Base-by-base conservation (phyloP, 2,888 invertebrate genomes). In the Terebella lapidaria region DNA sequence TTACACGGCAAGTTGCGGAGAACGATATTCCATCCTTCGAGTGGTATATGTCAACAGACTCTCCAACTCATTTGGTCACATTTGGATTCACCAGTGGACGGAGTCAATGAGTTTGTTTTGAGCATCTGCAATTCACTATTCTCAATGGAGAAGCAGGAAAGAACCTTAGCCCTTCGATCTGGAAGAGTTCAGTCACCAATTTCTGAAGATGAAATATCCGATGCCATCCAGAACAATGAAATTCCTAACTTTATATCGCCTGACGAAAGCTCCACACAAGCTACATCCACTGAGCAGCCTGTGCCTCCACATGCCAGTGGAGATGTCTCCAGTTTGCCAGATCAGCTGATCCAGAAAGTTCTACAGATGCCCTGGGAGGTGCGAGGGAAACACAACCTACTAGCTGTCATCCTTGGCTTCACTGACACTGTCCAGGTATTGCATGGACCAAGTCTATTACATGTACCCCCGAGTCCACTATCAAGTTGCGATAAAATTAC, bases 41-140 rank as follows among this genome's bases (percentile, higher is more conserved):
- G 22, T 22, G 46, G 10, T 10, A 26, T 62, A 22, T 54, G 56
- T 27, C 5, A 18, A 10, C 10, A 25, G 24, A 70, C 72, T 22
- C 53, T 74, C 30, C 59, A 69, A 4, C 58, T 73, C 5, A 65
- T 75, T 24, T 72, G 74, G 69, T 60, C 72, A 30, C 71, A 74
- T 63, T 70, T 72, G 69, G 76, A 77, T 58, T 75, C 72, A 54
- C 75, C 76, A 15, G 72, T 77, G n/a, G 74, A 74, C 47, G 76
- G 75, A 61, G 75, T 76, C 15, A 64, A 72, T 25, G 72, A 73
- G 26, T 63, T 62, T 58, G 70, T 70, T 5, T 60, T 66, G 2
- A 68, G 70, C n/a, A 68, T 70, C 4, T 73, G 74, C 54, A 54
- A 63, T 45, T 52, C 30, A 4, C 53, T 76, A 58, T 57, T 75